Conservation (phyloP, 2,113 vertebrate genomes). For the Mobula hypostoma region DNA sequence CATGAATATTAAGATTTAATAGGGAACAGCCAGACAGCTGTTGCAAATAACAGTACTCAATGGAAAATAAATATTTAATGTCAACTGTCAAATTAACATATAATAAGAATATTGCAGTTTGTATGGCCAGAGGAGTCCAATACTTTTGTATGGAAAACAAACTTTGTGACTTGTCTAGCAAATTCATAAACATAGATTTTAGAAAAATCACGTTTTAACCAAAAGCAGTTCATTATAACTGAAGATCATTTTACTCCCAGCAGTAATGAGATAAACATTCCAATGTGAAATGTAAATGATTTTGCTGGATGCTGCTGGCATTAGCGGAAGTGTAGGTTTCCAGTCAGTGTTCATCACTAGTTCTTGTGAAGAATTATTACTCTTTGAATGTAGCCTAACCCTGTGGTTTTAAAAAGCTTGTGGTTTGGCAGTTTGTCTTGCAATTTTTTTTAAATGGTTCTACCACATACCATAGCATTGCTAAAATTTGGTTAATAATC, state of each 20-base stretch:
- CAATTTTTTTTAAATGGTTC: not conserved
- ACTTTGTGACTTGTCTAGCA: not conserved
- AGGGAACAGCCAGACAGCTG: constrained; percentile 21
- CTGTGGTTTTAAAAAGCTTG: not conserved
- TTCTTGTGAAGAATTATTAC: not conserved
- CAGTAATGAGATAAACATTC: not conserved
- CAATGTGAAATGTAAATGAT: not conserved
- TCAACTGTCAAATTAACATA: not conserved
- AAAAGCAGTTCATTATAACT: not conserved
- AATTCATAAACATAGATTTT: not conserved
- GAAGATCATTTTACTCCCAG: not conserved
- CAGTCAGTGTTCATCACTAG: not conserved
- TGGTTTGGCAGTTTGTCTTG: not conserved
- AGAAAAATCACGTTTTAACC: not conserved
- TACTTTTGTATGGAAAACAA: not conserved
- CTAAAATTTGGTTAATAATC: not conserved
- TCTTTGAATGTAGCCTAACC: not conserved
- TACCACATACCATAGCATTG: not conserved
- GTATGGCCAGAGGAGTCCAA: not conserved
- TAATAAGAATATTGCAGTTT: not conserved
- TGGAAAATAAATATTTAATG: not conserved
- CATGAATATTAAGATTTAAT: constrained; percentile 20
- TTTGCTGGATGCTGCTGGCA: not conserved
- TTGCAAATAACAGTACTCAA: not conserved
- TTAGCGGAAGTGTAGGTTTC: not conserved